Evolutionary conservation across 2,888 invertebrate species (phyloP), one percentile per base, ranked within the genome.

Genomic region (Leptinotarsa tumamoca): DNA sequence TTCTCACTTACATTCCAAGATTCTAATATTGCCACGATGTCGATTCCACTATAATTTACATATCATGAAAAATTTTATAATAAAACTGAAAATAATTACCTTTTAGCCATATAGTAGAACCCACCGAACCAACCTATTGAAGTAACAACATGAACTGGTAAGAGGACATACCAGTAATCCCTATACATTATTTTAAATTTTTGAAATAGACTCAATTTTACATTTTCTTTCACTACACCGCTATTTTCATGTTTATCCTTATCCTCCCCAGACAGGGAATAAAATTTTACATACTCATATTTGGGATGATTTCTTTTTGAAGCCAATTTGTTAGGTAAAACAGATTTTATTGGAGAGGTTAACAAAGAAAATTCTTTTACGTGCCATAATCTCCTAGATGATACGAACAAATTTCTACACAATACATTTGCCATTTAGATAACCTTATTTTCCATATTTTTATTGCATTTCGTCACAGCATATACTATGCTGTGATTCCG

Each of bases 131-230:
- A 99, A 73, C 94, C 90, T 51, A 92, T 90, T 3, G 98, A 99
- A 14, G 98, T 98, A 21, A 93, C 92, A 68, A 95, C 86, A 89
- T 99, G 99, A 3, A 99, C 98, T 4, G 97, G 98, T 74, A 99
- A 90, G 74, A 98, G 89, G 72, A 99, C 95, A 89, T 99, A 98
- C 96, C 99, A 99, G 89, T 99, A 98, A 86, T 98, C 95, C 87
- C 95, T 95, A 86, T 96, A 96, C 94, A 98, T 95, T 85, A 94
- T 90, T 88, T 97, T 98, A 88, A 98, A 97, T 85, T 92, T 93
- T 83, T 95, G 92, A 85, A 96, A 93, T 3, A 97, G 86, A 1
- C 93, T 91, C 82, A 89, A 85, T 87, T 95, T 92, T 81, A 79
- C 54, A 52, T 71, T 63, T 66, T 79, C 69, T 61, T 73, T 21